Evolutionary conservation across 2,113 vertebrate genomes (phyloP), one percentile per base, ranked within the genome.

Genomic region (Setophaga coronata): DNA sequence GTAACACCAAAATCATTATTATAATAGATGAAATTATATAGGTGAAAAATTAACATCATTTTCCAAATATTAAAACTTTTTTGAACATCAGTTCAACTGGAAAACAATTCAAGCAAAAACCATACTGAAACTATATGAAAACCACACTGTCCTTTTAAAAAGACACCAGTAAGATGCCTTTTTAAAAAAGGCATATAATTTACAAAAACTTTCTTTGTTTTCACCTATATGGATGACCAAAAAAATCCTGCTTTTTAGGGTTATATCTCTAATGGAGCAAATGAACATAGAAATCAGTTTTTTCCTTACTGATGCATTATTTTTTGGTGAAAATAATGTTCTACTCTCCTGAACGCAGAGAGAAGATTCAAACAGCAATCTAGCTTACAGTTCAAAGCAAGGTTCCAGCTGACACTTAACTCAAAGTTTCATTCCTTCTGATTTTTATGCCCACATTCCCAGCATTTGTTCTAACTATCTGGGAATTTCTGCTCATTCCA

Each of bases 1-100:
- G 83, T 51, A 94, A 97, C 20, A 92, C 8, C 45, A 92, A 77
- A 72, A 93, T 3, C 7, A 92, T 29, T 5, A 90, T 33, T 81
- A 88, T 13, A 69, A 7, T 60, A 87, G 18, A 80, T 15, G 5
- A 36, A 60, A 36, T 38, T 9, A 38, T 18, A 18, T 21, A 71
- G 17, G 25, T 58, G 14, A 33, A 74, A 79, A 82, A 70, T 47
- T 7, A 74, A 23, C 6, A 38, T 31, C 0, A 57, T 61, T 82
- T 85, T 33, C 16, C 36, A 82, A 87, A 76, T 65, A 71, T 2
- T 20, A 69, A 69, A 67, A 82, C 4, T 31, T 50, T 14, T 6
- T 45, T 72, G 40, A 82, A 53, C 15, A 50, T 4, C 17, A 43
- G 21, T 10, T 85, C 9, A 79, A 3, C 2, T 5, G 17, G 47